These are phyloP conservation scores for Rallus limicola DNA, from an alignment of 2,113 vertebrate genomes.

Conservation along the genomic window DNA sequence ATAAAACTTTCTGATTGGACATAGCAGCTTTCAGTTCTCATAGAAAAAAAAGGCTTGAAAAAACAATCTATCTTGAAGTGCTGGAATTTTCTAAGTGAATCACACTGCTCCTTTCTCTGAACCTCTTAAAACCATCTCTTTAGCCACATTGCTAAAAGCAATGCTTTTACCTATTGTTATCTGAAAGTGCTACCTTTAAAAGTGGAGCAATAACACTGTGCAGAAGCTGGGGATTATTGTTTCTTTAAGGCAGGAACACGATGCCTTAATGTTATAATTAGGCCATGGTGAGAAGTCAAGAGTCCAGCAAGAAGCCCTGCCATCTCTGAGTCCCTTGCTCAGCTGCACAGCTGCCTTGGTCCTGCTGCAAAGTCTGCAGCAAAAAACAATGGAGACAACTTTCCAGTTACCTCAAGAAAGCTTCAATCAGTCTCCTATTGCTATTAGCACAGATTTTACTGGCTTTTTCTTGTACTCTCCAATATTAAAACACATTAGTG, in stretches of 20 bases:
- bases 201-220: fast-evolving
- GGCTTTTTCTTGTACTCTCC: not conserved
- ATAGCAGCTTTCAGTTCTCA: not conserved
- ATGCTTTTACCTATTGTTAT: not conserved
- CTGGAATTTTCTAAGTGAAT: not conserved
- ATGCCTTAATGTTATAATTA: not conserved
- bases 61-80: not conserved
- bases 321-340: not conserved
- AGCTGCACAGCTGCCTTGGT: not conserved
- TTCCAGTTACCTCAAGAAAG: not conserved
- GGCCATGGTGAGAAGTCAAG: not conserved
- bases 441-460: not conserved
- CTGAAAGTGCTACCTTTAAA: not conserved
- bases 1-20: not conserved
- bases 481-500: not conserved
- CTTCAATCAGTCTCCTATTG: not conserved
- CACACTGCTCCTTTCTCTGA: not conserved
- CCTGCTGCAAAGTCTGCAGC: not conserved
- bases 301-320: not conserved
- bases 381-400: not conserved
- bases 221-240: not conserved
- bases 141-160: not conserved
- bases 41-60: not conserved
- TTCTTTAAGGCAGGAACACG: not conserved
- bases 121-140: not conserved